Evolutionary conservation across 2,797 vertebrate genomes (phyloP), one percentile per base, ranked within the genome.

Genomic region (Rhinatrema bivittatum): DNA sequence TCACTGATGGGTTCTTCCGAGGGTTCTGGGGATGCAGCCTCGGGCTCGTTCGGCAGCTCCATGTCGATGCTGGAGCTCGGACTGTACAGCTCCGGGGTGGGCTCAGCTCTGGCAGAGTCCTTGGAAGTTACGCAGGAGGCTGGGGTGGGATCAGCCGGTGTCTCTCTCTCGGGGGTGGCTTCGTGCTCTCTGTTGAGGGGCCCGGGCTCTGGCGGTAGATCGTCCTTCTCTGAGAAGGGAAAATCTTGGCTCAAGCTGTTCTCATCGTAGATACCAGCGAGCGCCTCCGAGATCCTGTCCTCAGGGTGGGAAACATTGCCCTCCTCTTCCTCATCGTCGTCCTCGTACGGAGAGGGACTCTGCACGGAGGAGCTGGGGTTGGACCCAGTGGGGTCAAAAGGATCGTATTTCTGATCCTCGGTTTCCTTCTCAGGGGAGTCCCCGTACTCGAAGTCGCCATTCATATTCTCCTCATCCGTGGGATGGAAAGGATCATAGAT

Each of bases 361-460:
- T 62, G 61, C 1, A 68, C 68, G 34, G 89, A 49, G 32, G 93
- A 46, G 59, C 85, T 55, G 74, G 91, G 39, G 26, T 79, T 79
- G 38, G 93, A 96, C 25, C 91, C 93, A 0, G 93, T 97, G n/a
- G 93, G 93, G 32, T 95, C 91, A 29, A 97, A 96, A 2, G 93
- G 93, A 56, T 97, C 93, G 13, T 96, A 97, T 41, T 94, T 97
- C 53, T 97, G 90, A 25, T 83, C 87, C 2, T 53, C 81, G 2
- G 72, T 50, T 11, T 68, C 68, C 14, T 74, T 51, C 13, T 45
- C 40, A 1, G 60, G 43, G 2, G 55, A 54, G 18, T 50, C 51
- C 1, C 41, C 37, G 20, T 50, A 71, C 17, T 65, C 46, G n/a
- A 68, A 67, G 9, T 65, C 70, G 14, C 65, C 67, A 10, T 68